Base-by-base conservation (phyloP, 2,797 vertebrate species). In the Serranus cabrilla region DNA sequence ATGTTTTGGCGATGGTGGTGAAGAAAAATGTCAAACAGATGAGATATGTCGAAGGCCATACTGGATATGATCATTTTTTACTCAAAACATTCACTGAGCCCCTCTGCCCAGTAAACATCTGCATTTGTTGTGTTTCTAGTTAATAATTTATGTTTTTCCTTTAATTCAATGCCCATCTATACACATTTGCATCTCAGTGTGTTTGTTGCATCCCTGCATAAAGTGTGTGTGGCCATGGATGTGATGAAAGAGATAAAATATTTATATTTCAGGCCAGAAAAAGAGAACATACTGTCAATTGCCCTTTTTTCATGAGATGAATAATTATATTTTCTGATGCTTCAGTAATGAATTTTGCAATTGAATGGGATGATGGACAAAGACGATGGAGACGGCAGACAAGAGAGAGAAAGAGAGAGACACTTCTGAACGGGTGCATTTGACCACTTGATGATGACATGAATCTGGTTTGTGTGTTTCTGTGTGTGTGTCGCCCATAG, bases 401-500 rank as follows among this genome's bases (percentile, higher is more conserved):
- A n/a, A 34, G 34, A 34, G 34, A 34, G 8, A 27, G 27, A 52
- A 45, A 12, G 46, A 70, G 60, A 76, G 25, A 40, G 37, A 63
- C n/a, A 3, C 37, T 7, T 45, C 58, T 40, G 51, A 69, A 49
- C 54, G 67, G 60, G 71, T 71, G 20, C 34, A 40, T 77, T 61
- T 66, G 69, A 80, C 71, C 78, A 78, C 40, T 78, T 68, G 59
- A 79, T 58, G 63, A 61, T 59, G 61, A 64, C 51, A 72, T n/a
- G 4, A 68, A 40, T 59, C 31, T 73, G 52, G 50, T 60, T 40
- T 42, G 66, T 70, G 34, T 70, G 11, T 57, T 27, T 67, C 42
- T 34, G 27, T 46, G 23, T 54, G 39, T 66, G 20, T 3, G 6
- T 14, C 12, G 47, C 45, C 80, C 45, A 60, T 6, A 45, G 64